A percentile compares a stretch with the other conserved stretches of the same genome.
phyloP scores from a whole-genome alignment of 2,113 vertebrate genomes.

The Alligator sinensis region DNA sequence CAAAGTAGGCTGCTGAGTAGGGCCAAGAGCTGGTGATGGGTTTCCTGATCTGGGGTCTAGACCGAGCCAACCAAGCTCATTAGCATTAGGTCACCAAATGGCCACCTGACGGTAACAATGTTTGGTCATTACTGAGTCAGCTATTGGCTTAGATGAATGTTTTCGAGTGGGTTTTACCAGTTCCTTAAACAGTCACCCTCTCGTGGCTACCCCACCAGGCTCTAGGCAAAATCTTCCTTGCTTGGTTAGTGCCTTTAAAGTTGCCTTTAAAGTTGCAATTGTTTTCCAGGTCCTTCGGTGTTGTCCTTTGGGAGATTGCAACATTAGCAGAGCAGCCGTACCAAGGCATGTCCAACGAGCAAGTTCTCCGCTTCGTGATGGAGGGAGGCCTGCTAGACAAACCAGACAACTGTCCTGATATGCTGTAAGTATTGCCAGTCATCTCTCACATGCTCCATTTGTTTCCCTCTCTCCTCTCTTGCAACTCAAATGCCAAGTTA shows the following conservation, averaged over 20 bases:
- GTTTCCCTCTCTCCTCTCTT: background rate
- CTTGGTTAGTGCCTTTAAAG: background rate
- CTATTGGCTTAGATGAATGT: background rate
- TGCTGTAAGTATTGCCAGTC: slow-evolving; percentile 86
- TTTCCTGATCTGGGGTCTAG: background rate
- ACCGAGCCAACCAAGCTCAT: rapidly evolving
- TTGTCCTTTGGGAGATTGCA: slow-evolving; percentile 97
- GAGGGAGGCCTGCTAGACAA: slow-evolving; percentile 97
- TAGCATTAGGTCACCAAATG: background rate
- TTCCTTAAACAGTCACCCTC: background rate
- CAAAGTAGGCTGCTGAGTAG: background rate
- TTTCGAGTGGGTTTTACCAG: background rate
- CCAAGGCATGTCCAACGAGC: slow-evolving; percentile 99
- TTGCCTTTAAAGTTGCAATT: background rate
- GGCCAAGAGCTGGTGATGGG: background rate
- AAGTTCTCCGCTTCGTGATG: slow-evolving; percentile 99
- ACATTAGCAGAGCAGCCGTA: slow-evolving; percentile 96
- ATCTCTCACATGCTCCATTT: rapidly evolving
- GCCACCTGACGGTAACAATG: no score
- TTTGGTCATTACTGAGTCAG: background rate
- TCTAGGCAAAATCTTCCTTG: rapidly evolving
- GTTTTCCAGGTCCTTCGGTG: slow-evolving; percentile 92
- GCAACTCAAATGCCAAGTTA: no score
- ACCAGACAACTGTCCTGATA: slow-evolving; percentile 96
- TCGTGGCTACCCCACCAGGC: background rate